Base-by-base conservation (phyloP, 2,797 vertebrate genomes). In the Fistularia tabacaria region DNA sequence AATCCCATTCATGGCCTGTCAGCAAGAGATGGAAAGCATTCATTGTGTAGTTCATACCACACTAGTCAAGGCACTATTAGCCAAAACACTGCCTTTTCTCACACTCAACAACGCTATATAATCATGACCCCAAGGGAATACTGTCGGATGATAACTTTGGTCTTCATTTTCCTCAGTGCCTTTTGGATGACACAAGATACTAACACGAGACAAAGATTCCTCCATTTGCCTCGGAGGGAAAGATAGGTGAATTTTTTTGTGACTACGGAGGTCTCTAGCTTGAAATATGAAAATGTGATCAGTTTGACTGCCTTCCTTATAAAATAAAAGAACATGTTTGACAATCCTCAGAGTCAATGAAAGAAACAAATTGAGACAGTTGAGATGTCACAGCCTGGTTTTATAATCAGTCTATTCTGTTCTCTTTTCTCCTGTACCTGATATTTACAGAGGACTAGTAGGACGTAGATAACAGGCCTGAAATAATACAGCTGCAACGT, bases 141-240 rank as follows among this genome's bases (percentile, higher is more conserved):
- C 9, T 5, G 13, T 44, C 57, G 36, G 11, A 51, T 9, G 48
- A 73, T 58, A 67, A 61, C 57, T 46, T 15, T 9, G 36, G 63
- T 49, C 62, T 79, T 80, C 67, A 80, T 75, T 72, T 68, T 63
- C 62, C 54, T 59, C 67, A 68, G 66, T 73, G 69, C 64, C 69
- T 55, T 59, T 64, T 74, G 62, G 70, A 71, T 55, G 75, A 80
- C 71, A 84, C 59, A 8, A 69, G 74, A 79, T 73, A 74, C 75
- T 3, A 54, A 63, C 51, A 37, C 46, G n/a, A 73, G 46, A 79
- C 69, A 77, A 75, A 79, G 64, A 39, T 41, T 44, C 39, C 53
- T 51, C 36, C 46, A 39, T 10, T 36, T 12, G 46, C 39, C 55
- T 45, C 0, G 14, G 8, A 51, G 43, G 38, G 40, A 10, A 42